Conservation (phyloP, 2,797 vertebrate species). For the Leptatherina wallacei region DNA sequence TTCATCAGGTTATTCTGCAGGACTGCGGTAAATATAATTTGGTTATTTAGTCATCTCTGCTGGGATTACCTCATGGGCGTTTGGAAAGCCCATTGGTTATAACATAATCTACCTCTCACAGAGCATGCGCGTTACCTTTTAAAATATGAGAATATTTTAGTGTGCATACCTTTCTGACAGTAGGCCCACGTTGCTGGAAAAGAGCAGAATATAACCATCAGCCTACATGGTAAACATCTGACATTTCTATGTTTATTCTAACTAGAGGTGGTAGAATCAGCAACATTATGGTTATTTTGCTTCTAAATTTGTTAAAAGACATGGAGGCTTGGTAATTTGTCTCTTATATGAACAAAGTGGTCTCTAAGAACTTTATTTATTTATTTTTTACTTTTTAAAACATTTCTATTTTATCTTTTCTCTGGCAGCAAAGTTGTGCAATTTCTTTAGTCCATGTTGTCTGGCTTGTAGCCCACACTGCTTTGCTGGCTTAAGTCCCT, state of each 20-base stretch:
- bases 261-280: slow-evolving; percentile 35
- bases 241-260: slow-evolving; percentile 64
- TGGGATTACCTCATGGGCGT: slow-evolving; percentile 73
- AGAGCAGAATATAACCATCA: slow-evolving; percentile 68
- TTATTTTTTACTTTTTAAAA: background rate
- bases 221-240: slow-evolving; percentile 67
- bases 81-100: slow-evolving; percentile 76
- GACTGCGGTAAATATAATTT: slow-evolving; percentile 52
- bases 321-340: slow-evolving; percentile 46
- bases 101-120: slow-evolving; percentile 65
- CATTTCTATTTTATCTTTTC: background rate
- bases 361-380: slow-evolving; percentile 16
- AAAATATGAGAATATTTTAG: slow-evolving; percentile 69
- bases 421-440: slow-evolving; percentile 37
- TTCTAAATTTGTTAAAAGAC: slow-evolving; percentile 36
- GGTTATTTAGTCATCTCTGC: slow-evolving; percentile 70
- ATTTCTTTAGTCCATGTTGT: slow-evolving; percentile 43
- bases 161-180: slow-evolving; percentile 65
- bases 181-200: slow-evolving; percentile 67
- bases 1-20: slow-evolving; percentile 36
- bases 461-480: slow-evolving; percentile 63
- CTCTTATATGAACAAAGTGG: slow-evolving; percentile 40
- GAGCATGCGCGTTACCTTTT: slow-evolving; percentile 79
- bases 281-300: slow-evolving; percentile 33
- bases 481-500: slow-evolving; percentile 55